phyloP scores from a whole-genome alignment of 2,888 invertebrate species.

The Anthrax anthrax region DNA sequence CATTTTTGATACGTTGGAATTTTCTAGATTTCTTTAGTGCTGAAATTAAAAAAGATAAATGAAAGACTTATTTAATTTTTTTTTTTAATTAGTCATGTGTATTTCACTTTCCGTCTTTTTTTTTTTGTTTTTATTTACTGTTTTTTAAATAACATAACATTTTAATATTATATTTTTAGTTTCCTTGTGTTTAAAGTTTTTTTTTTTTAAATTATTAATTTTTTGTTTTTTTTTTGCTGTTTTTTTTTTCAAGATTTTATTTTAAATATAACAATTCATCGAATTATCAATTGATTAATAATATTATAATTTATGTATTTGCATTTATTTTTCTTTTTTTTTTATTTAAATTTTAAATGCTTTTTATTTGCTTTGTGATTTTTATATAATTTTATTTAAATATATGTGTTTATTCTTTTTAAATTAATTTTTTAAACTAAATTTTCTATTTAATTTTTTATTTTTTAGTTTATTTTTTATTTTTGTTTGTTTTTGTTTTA shows the following conservation, averaged over 20 bases:
- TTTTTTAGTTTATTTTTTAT: conserved; percentile 12
- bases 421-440: conserved; percentile 11
- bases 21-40: no score
- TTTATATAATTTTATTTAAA: conserved; percentile 4
- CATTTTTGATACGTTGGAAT: no score
- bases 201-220: conserved; percentile 2
- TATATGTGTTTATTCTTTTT: conserved; percentile 9
- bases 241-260: conserved; percentile 4
- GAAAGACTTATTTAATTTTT: background rate
- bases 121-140: no score
- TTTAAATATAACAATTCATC: conserved; percentile 10
- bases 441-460: conserved; percentile 10
- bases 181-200: conserved; percentile 5
- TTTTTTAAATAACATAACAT: background rate
- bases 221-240: background rate
- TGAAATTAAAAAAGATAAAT: background rate
- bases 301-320: conserved; percentile 9
- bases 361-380: conserved; percentile 14
- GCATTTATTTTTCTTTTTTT: conserved; percentile 9
- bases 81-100: background rate
- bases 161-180: background rate
- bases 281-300: no score
- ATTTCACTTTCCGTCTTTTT: background rate
- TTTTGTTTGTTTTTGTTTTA: no score
- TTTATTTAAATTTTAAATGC: conserved; percentile 8